These are phyloP conservation scores for Aphidius colemani DNA, from an alignment of 2,888 invertebrate genomes.

Conservation along the genomic window DNA sequence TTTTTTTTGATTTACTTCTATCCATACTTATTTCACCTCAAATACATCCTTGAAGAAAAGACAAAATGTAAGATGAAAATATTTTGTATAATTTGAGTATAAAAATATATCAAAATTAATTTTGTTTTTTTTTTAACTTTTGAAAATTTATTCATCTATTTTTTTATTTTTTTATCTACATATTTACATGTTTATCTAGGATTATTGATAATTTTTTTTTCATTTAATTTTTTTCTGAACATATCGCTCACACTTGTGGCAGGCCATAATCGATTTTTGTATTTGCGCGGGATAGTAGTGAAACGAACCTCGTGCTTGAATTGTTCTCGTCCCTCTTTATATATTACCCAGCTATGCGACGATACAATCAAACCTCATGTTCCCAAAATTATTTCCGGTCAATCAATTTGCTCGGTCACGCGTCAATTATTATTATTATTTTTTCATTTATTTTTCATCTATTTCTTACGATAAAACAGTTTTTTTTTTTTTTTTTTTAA, in stretches of 20 bases:
- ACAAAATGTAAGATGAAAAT: too few relatives aligned
- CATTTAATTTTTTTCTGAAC: background rate
- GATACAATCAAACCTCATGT: slow-evolving; percentile 7
- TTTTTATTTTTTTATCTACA: background rate
- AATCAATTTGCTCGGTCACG: background rate
- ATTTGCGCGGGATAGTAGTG: slow-evolving; percentile 13
- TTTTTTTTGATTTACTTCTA: slow-evolving; percentile 5
- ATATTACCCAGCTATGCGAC: background rate
- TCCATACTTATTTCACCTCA: slow-evolving; percentile 7
- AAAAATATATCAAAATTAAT: too few relatives aligned
- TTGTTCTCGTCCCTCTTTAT: background rate
- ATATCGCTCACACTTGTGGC: slow-evolving; percentile 8
- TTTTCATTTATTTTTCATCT: too few relatives aligned
- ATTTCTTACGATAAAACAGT: too few relatives aligned
- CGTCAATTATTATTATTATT: too few relatives aligned
- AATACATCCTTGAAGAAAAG: too few relatives aligned
- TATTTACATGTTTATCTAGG: slow-evolving; percentile 9
- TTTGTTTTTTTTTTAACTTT: too few relatives aligned
- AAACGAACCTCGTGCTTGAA: slow-evolving; percentile 17
- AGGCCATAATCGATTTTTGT: slow-evolving; percentile 20
- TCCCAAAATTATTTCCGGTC: slow-evolving; percentile 16
- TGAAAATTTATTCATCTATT: too few relatives aligned
- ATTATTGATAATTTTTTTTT: background rate
- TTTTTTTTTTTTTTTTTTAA: too few relatives aligned
- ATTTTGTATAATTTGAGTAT: too few relatives aligned